Percentiles rank a stretch among this genome's conserved stretches.
phyloP scores from a whole-genome alignment of 2,113 vertebrate genomes.

The Clarias macrocephalus region DNA sequence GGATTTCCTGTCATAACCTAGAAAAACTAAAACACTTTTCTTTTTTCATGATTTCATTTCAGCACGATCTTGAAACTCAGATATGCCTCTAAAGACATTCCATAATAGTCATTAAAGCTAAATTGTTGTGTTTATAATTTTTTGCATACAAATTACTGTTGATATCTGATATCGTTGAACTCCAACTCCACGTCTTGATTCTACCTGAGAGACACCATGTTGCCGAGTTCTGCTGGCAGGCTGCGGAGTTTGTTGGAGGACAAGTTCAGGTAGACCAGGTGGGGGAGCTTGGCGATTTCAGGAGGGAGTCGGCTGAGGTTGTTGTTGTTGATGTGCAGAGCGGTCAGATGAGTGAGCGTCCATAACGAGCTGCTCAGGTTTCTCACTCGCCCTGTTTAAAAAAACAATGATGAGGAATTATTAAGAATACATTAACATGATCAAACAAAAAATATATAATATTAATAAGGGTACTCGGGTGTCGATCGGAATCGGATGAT shows the following conservation, averaged over 20 bases:
- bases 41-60: neutral
- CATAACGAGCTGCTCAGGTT: conserved; percentile 92
- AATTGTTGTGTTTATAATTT: neutral
- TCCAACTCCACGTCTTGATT: neutral
- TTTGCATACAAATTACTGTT: neutral
- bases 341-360: conserved; percentile 95
- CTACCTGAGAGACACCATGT: conserved; percentile 99
- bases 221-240: conserved; percentile 98
- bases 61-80: neutral
- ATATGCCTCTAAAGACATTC: neutral
- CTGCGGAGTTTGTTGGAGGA: conserved; percentile 99
- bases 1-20: neutral
- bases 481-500: too few relatives aligned
- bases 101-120: neutral
- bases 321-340: conserved; percentile 98
- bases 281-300: conserved; percentile 96
- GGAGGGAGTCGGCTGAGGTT: conserved; percentile 95
- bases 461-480: neutral
- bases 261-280: conserved; percentile 97
- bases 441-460: neutral
- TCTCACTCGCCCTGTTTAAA: conserved; percentile 85
- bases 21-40: neutral
- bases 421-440: neutral
- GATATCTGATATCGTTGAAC: neutral
- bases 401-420: neutral